Conservation (phyloP, 2,113 vertebrate species). For the Trematocara nigrifrons region DNA sequence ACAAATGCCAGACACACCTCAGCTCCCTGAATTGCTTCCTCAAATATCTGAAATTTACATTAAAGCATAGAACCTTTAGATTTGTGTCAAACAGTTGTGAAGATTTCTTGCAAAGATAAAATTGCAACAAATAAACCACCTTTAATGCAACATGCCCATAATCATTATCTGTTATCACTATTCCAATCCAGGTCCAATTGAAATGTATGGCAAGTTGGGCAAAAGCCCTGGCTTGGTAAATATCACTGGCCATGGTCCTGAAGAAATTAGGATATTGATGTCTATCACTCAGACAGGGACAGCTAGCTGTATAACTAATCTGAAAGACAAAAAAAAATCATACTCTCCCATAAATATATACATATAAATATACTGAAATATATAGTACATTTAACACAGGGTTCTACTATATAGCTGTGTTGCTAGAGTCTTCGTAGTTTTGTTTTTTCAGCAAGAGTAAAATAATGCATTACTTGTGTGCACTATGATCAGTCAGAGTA, state of each 20-base stretch:
- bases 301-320: constrained; percentile 73
- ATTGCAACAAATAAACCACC: neutral
- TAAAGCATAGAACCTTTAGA: neutral
- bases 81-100: neutral
- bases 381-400: neutral
- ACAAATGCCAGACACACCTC: constrained; percentile 67
- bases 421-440: neutral
- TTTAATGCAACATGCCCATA: constrained; percentile 63
- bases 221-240: constrained; percentile 65
- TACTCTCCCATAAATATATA: neutral
- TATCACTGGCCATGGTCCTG: constrained; percentile 72
- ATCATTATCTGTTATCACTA: constrained; percentile 59
- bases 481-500: neutral
- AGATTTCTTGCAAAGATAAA: neutral
- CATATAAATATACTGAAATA: neutral
- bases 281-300: constrained; percentile 71
- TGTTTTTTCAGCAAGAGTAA: neutral
- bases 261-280: constrained; percentile 64
- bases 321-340: constrained; percentile 10
- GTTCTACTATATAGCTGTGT: neutral
- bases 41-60: constrained; percentile 40
- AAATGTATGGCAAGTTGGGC: constrained; percentile 59
- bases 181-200: constrained; percentile 71
- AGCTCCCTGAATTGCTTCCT: constrained; percentile 38
- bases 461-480: neutral